These are phyloP conservation scores for Tromatobia lineatoria DNA, from an alignment of 2,888 invertebrate genomes.

Conservation along the genomic window DNA sequence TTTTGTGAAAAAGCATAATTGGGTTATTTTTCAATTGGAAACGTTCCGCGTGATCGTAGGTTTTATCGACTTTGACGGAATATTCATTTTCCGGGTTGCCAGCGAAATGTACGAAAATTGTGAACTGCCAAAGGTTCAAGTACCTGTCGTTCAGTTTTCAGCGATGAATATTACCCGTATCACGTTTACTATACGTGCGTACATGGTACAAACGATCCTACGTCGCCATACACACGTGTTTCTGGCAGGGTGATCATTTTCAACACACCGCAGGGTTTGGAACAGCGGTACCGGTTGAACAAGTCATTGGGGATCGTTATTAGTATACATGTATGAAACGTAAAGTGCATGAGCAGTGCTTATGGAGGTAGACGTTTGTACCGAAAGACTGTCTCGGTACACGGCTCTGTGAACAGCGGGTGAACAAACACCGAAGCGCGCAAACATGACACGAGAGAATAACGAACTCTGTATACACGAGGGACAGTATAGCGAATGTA, in stretches of 20 bases:
- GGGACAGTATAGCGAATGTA: conserved; percentile 21
- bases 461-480: conserved; percentile 38
- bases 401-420: conserved; percentile 1
- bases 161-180: conserved; percentile 26
- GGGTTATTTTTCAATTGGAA: neutral
- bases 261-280: conserved; percentile 19
- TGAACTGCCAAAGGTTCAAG: conserved; percentile 16
- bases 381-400: conserved; percentile 15
- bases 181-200: conserved; percentile 26
- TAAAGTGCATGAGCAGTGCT: neutral
- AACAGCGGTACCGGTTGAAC: conserved; percentile 17
- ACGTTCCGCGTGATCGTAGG: neutral
- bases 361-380: neutral
- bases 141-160: conserved; percentile 11
- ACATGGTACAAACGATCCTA: neutral
- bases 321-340: conserved; percentile 5
- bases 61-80: neutral
- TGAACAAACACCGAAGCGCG: conserved; percentile 20
- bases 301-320: conserved; percentile 21
- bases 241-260: conserved; percentile 44
- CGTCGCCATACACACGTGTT: conserved; percentile 19
- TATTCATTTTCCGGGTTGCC: neutral
- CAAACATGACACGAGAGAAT: conserved; percentile 36
- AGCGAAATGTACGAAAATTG: conserved; percentile 7
- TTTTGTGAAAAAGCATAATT: neutral